phyloP scores from a whole-genome alignment of 1,140 invertebrate genomes.

The Sesamia nonagrioides region DNA sequence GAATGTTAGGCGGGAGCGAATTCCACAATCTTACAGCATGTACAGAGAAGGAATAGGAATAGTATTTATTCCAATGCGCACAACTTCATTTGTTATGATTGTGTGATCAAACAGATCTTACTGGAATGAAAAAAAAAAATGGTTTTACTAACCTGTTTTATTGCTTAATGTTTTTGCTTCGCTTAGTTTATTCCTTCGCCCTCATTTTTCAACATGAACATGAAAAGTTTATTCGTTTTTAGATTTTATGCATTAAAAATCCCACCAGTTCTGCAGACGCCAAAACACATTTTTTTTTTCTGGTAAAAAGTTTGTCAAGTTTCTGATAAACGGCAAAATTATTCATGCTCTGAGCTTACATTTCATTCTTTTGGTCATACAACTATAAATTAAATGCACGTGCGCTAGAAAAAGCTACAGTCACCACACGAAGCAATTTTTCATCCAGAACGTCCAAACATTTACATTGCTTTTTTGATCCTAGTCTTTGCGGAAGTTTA shows the following conservation, averaged over 20 bases:
- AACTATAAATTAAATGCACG: slow-evolving; percentile 45
- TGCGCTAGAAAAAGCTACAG: slow-evolving; percentile 31
- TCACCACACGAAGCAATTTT: slow-evolving; percentile 42
- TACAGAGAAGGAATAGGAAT: too few relatives aligned
- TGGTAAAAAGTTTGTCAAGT: slow-evolving; percentile 17
- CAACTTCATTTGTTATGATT: slow-evolving; percentile 45
- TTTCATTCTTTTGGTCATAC: slow-evolving; percentile 33
- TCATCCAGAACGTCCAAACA: slow-evolving; percentile 41
- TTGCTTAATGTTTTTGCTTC: not conserved
- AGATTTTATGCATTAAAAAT: not conserved
- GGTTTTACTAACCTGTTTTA: slow-evolving; percentile 10
- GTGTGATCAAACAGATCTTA: slow-evolving; percentile 3
- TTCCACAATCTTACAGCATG: too few relatives aligned
- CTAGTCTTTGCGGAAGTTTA: slow-evolving; percentile 42
- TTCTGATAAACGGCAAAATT: slow-evolving; percentile 42
- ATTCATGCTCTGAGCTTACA: slow-evolving; percentile 12
- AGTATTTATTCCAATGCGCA: slow-evolving; percentile 37
- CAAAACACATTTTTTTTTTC: not conserved
- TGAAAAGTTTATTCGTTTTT: not conserved
- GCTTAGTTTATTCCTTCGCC: not conserved
- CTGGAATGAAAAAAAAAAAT: slow-evolving; percentile 5
- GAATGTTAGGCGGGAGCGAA: too few relatives aligned
- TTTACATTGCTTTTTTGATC: slow-evolving; percentile 33
- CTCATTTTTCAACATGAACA: not conserved
- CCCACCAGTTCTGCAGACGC: not conserved